Conservation (phyloP, 2,888 invertebrate genomes). For the Brachypalpus laphriformis region DNA sequence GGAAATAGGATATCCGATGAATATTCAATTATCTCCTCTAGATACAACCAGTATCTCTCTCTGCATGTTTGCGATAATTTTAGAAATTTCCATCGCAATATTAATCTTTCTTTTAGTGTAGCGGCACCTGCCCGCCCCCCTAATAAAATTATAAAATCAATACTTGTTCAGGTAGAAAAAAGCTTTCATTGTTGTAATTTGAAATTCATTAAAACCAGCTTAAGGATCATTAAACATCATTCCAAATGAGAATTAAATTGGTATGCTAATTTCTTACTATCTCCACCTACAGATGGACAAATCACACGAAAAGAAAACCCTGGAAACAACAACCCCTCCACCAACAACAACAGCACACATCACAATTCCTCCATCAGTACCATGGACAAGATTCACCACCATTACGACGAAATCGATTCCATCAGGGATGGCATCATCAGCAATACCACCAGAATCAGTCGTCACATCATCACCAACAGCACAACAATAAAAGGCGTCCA, state of each 20-base stretch:
- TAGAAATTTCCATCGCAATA: neutral
- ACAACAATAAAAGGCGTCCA: conserved; percentile 65
- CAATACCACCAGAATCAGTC: conserved; percentile 56
- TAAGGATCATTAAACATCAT: conserved; percentile 4
- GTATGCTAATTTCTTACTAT: neutral
- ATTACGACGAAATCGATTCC: conserved; percentile 61
- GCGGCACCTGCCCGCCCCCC: neutral
- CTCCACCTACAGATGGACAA: conserved; percentile 75
- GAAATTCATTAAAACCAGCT: conserved; percentile 21
- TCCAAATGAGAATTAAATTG: neutral
- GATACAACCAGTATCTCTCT: neutral
- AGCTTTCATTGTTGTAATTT: conserved; percentile 7
- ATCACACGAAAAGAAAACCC: conserved; percentile 77
- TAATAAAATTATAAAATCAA: conserved; percentile 59
- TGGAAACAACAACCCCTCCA: conserved; percentile 78
- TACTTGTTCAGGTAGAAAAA: conserved; percentile 1
- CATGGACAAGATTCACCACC: conserved; percentile 41
- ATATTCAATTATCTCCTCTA: conserved; percentile 20
- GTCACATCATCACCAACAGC: conserved; percentile 49
- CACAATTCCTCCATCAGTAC: conserved; percentile 43
- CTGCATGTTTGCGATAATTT: conserved; percentile 30
- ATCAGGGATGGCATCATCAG: conserved; percentile 64
- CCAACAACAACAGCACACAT: conserved; percentile 76
- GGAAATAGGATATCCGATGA: conserved; percentile 13
- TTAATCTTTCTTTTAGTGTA: neutral